These are phyloP conservation scores for Drosophila paulistorum DNA, from an alignment of 1,140 invertebrate genomes.

Conservation along the genomic window DNA sequence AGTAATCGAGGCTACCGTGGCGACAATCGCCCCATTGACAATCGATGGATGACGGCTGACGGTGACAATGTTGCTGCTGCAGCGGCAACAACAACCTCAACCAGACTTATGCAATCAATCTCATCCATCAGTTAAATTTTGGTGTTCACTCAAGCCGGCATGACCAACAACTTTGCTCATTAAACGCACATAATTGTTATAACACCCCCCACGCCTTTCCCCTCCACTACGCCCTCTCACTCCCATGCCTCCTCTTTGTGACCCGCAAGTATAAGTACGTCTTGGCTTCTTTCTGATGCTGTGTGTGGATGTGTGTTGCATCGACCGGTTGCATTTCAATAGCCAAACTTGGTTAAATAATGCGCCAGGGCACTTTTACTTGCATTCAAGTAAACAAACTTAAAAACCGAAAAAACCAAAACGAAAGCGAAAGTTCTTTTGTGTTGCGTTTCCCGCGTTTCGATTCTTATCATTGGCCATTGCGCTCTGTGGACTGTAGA, in stretches of 20 bases:
- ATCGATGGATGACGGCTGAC: conserved; percentile 41
- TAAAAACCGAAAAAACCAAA: conserved; percentile 32
- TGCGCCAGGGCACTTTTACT: conserved; percentile 71
- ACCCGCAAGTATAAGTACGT: too few relatives aligned
- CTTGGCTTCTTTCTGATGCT: not conserved
- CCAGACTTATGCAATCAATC: conserved; percentile 63
- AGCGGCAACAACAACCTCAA: conserved; percentile 24
- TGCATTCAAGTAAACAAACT: conserved; percentile 25
- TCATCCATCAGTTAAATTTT: conserved; percentile 48
- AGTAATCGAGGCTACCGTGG: conserved; percentile 35
- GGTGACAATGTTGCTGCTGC: conserved; percentile 61
- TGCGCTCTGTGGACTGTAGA: not conserved
- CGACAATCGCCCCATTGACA: conserved; percentile 2
- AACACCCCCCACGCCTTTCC: conserved; percentile 15
- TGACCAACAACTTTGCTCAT: conserved; percentile 72
- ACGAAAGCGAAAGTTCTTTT: conserved; percentile 81
- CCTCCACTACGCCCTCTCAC: not conserved
- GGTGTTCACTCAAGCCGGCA: conserved; percentile 28
- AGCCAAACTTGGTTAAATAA: conserved; percentile 78
- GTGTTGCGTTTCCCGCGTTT: conserved; percentile 54
- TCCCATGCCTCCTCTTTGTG: conserved; percentile 2
- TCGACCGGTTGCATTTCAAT: conserved; percentile 78
- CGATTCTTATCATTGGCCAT: conserved; percentile 69
- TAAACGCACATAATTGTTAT: conserved; percentile 76
- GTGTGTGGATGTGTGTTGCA: conserved; percentile 21